These are phyloP conservation scores for Mesorhabditis belari DNA, from an alignment of 2,888 invertebrate genomes.

Conservation along the genomic window DNA sequence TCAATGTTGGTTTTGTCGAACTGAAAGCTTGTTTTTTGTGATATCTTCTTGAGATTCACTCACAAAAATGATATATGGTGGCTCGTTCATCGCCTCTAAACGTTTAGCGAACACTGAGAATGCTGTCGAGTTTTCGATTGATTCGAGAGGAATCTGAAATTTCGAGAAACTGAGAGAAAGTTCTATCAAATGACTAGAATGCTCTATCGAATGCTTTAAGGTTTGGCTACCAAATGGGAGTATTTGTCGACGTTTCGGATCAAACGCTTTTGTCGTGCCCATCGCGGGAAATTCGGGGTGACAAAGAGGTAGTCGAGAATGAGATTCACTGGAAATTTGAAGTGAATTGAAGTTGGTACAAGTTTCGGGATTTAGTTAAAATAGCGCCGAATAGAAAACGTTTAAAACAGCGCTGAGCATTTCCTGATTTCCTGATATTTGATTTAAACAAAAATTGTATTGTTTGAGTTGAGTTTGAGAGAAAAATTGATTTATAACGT, in stretches of 20 bases:
- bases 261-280: conserved; percentile 14
- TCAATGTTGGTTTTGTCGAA: conserved; percentile 27
- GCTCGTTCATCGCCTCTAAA: conserved; percentile 13
- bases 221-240: conserved; percentile 14
- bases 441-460: too few species aligned
- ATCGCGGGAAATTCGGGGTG: conserved; percentile 8
- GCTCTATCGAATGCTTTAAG: neutral
- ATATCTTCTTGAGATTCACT: neutral
- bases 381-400: too few species aligned
- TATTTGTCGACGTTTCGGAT: conserved; percentile 14
- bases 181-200: neutral
- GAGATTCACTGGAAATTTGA: neutral
- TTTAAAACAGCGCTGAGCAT: too few species aligned
- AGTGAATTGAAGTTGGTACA: too few species aligned
- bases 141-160: conserved; percentile 20
- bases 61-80: conserved; percentile 25
- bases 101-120: conserved; percentile 12
- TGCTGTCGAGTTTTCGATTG: conserved; percentile 11
- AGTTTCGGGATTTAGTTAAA: too few species aligned
- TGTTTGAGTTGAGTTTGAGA: too few species aligned
- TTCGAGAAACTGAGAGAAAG: neutral
- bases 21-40: conserved; percentile 8
- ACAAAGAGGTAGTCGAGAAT: neutral
- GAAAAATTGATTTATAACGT: too few species aligned
- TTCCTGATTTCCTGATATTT: too few species aligned